Evolutionary conservation across 2,797 vertebrate genomes (phyloP).

Genomic region (Phaenicophaeus curvirostris): DNA sequence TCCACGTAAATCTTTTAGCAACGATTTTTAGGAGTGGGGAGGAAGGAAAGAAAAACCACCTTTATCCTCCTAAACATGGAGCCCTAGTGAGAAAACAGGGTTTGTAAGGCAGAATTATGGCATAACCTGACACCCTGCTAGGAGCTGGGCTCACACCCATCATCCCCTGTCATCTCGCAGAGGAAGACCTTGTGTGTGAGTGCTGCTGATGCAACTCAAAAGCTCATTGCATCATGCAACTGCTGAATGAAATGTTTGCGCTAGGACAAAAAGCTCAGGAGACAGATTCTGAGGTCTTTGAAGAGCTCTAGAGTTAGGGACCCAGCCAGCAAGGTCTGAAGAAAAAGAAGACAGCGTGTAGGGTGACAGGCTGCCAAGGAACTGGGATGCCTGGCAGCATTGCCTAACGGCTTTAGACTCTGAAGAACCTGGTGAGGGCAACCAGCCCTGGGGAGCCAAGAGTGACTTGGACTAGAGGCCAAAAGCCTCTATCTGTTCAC

Average conservation of each 20-base stretch:
- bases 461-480: accelerated
- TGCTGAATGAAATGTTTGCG: neutral
- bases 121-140: neutral
- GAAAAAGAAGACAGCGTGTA: neutral
- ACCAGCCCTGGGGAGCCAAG: neutral
- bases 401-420: neutral
- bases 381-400: neutral
- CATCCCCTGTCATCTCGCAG: accelerated
- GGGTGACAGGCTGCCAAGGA: neutral
- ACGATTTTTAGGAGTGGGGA: neutral
- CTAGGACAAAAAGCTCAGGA: neutral
- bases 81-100: neutral
- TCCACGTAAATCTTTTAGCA: neutral
- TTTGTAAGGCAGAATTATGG: neutral
- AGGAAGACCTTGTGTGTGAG: neutral
- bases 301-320: neutral
- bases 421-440: neutral
- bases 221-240: slow-evolving; percentile 22
- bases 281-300: neutral
- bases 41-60: neutral
- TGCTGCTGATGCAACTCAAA: slow-evolving; percentile 10
- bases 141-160: neutral
- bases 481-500: neutral
- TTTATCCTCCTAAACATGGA: neutral
- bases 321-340: neutral